phyloP scores from a whole-genome alignment of 2,113 vertebrate species.

The Strigops habroptila region DNA sequence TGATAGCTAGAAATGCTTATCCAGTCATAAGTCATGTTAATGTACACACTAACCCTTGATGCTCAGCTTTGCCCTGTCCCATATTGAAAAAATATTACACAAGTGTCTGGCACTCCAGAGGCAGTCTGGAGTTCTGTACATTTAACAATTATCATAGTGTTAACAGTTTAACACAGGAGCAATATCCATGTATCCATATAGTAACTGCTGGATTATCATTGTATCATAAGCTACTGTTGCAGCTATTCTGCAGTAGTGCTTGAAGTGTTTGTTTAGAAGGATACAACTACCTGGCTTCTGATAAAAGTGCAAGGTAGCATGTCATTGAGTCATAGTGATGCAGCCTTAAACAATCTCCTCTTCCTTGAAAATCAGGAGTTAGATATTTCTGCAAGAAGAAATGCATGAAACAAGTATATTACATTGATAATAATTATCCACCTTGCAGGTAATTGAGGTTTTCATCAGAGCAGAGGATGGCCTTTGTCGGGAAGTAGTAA shows the following conservation, averaged over 20 bases:
- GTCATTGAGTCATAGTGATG: fast-evolving
- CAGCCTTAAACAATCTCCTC: not conserved
- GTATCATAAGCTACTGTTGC: fast-evolving
- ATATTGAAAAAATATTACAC: not conserved
- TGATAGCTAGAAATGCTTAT: not conserved
- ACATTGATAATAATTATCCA: not conserved
- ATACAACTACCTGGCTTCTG: not conserved
- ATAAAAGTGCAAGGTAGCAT: not conserved
- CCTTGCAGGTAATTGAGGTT: conserved; percentile 89
- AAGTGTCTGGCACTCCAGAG: not conserved
- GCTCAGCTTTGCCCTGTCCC: not conserved
- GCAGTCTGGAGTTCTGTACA: not conserved
- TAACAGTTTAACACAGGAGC: not conserved
- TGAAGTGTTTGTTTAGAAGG: not conserved
- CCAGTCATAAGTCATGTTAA: not conserved
- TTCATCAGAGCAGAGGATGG: conserved; percentile 90
- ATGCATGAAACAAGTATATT: not conserved
- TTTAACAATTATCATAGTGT: not conserved
- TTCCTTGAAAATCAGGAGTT: not conserved
- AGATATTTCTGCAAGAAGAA: not conserved
- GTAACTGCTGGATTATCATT: not conserved
- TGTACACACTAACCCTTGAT: not conserved
- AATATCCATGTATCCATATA: no score
- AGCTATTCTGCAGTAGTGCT: not conserved
- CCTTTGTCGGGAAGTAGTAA: conserved; percentile 90